Evolutionary conservation across 1,140 invertebrate genomes (phyloP), one percentile per base, ranked within the genome.

Genomic region (Diabrotica undecimpunctata): DNA sequence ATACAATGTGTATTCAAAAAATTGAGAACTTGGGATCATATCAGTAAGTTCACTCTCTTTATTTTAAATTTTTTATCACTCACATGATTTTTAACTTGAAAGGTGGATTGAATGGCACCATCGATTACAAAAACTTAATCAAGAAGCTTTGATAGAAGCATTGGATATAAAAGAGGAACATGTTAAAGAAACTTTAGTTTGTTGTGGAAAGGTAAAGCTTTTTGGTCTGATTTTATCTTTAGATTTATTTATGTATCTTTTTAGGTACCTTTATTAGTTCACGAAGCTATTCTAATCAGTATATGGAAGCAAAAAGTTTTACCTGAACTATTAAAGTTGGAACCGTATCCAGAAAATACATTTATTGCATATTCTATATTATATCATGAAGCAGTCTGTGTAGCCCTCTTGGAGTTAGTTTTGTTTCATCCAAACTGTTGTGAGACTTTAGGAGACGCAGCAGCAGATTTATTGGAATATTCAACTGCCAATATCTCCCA

Each of bases 101-200:
- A 86, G 89, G 55, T 93, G 90, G 90, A 79, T 91, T 51, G 89
- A 92, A 71, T 87, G 85, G 77, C 90, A 93, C 70, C 87, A 90
- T 72, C 83, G 86, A 68, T 75, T 92, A 5, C 86, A 92, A 69
- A 88, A 91, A 75, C 74, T 93, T n/a, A 89, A 89, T 67, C 89
- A 92, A 75, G 88, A 93, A 82, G 89, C 88, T 39, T 83, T 89
- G 67, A 79, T 91, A 14, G 90, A 93, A 80, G 87, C 89, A 14
- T 82, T 80, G 10, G 79, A 81, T 35, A 76, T 87, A 68, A 83
- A 84, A 57, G 89, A 91, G 73, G 90, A 92, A 79, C 80, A 83
- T 37, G 86, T 90, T 0, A 91, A 91, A 76, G 89, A 92, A 79
- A 83, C 82, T 39, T 80, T 90, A 39, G 82, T 89, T 64, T 83